A percentile compares a stretch with the other conserved stretches of the same genome.
Evolutionary conservation across 2,797 vertebrate species (phyloP).

Genomic region (Rhyacichthys aspro): DNA sequence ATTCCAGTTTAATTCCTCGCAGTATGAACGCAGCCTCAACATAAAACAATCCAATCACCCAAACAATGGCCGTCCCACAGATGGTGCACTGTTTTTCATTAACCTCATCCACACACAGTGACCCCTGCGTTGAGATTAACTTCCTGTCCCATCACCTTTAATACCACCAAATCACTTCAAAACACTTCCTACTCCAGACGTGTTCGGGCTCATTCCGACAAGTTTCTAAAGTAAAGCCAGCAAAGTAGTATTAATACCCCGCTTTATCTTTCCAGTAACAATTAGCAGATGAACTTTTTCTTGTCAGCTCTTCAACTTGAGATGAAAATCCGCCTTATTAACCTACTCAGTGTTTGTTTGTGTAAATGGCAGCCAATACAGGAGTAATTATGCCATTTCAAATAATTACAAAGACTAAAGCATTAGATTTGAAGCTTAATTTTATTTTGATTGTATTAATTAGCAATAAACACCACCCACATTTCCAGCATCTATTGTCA

Average conservation of each 20-base stretch:
- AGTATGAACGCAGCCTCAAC: background rate
- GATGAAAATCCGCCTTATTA: conserved; percentile 1
- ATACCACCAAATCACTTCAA: conserved; percentile 18
- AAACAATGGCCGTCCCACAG: conserved; percentile 27
- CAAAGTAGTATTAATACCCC: background rate
- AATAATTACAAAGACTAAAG: conserved; percentile 10
- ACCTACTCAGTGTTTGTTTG: background rate
- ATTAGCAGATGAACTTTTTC: conserved; percentile 6
- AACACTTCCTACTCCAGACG: conserved; percentile 5
- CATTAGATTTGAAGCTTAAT: conserved; percentile 17
- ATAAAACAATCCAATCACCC: conserved; percentile 16
- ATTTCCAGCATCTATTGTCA: conserved; percentile 11
- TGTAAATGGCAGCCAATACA: conserved; percentile 12
- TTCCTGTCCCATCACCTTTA: conserved; percentile 23
- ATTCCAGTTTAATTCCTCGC: no score
- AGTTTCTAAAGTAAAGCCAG: background rate
- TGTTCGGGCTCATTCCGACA: conserved; percentile 4
- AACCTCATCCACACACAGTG: conserved; percentile 33
- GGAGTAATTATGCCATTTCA: background rate
- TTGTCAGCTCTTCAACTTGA: background rate
- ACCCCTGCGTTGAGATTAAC: conserved; percentile 20
- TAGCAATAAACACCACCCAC: conserved; percentile 32
- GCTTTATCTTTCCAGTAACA: background rate
- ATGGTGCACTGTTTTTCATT: conserved; percentile 24
- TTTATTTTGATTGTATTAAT: conserved; percentile 25